Base-by-base conservation (phyloP, 2,888 invertebrate species). In the Neocrepidodera transversa region DNA sequence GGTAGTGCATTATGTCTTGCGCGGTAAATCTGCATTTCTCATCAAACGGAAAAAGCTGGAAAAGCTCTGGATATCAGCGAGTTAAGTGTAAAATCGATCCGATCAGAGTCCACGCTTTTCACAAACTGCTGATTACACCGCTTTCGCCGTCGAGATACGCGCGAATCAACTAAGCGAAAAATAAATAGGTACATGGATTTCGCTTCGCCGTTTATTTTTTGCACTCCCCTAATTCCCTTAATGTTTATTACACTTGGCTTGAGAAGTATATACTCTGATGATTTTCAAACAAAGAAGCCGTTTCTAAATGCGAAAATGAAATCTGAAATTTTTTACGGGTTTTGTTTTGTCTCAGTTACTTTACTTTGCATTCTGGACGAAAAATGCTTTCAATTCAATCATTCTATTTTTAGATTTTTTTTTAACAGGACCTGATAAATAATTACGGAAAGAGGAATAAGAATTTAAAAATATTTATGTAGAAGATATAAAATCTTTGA, bases 121-220 rank as follows among this genome's bases (percentile, higher is more conserved):
- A 63, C 71, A 69, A 72, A 72, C 70, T 71, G 73, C 73, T 74
- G 72, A 72, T 74, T 72, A 71, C 69, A 66, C 68, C 62, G 64
- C 66, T 62, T 61, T 38, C 47, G 30, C 51, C 55, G 62, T 47
- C 61, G 45, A 63, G 65, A 65, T 61, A 62, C 58, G 60, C 56
- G 63, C 57, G 65, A 60, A 61, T 65, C 61, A 55, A 54, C 65
- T 57, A 58, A 60, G 60, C 63, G 65, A 60, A 62, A 63, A 65
- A 65, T 65, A 65, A 65, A 63, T 63, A 63, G 65, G 61, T 63
- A 63, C 62, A 62, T 28, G 54, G 55, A 60, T 58, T 62, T 55
- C 51, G 36, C 50, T 56, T 47, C 30, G 53, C 58, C 54, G 42
- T 60, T 58, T 58, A 36, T 58, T 62, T 58, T 58, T 58, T 55